Evolutionary conservation across 2,113 vertebrate species (phyloP).

Genomic region (Notechis scutatus): DNA sequence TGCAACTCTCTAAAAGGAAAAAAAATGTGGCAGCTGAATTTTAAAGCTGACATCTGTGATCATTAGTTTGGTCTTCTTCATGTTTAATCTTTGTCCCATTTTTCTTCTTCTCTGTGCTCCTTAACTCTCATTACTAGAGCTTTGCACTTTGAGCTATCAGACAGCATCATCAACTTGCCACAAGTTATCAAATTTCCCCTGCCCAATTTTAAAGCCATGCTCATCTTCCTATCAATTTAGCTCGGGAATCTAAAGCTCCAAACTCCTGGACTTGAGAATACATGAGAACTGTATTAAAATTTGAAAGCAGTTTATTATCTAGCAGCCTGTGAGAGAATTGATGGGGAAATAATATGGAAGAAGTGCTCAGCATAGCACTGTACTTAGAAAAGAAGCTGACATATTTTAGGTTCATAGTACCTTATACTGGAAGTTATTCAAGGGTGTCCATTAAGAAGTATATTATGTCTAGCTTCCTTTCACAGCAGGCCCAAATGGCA

Average conservation of each 20-base stretch:
- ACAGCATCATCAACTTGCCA: not conserved
- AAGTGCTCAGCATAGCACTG: not conserved
- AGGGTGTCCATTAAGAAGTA: accelerated
- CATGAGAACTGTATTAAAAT: not conserved
- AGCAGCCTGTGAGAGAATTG: not conserved
- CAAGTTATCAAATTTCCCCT: not conserved
- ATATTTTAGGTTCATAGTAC: accelerated
- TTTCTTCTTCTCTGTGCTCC: not conserved
- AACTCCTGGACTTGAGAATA: not conserved
- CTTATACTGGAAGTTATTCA: not conserved
- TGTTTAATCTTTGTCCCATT: not conserved
- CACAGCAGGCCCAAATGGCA: not conserved
- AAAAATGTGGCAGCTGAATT: too few species aligned
- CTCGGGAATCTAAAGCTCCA: not conserved
- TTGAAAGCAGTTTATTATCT: not conserved
- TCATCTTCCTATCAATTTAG: not conserved
- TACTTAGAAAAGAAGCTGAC: not conserved
- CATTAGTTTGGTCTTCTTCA: not conserved
- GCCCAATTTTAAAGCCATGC: not conserved
- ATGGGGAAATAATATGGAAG: not conserved
- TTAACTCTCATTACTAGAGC: not conserved
- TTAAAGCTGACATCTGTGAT: too few species aligned
- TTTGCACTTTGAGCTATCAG: not conserved
- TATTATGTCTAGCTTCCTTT: not conserved
- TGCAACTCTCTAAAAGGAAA: too few species aligned